Conservation (phyloP, 2,888 invertebrate genomes). For the Cinara cedri region DNA sequence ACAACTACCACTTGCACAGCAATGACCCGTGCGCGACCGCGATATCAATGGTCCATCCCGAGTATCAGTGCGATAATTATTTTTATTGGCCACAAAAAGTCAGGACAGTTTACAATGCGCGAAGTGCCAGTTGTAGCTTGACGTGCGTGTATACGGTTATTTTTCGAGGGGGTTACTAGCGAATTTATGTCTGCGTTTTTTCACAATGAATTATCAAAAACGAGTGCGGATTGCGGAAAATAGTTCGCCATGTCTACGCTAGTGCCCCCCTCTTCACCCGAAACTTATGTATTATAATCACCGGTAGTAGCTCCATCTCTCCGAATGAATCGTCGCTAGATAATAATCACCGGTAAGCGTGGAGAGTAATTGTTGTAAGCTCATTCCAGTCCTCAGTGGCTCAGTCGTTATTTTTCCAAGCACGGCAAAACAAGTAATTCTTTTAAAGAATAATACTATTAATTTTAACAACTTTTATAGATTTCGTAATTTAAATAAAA, state of each 20-base stretch:
- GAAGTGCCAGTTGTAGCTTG: slow-evolving; percentile 18
- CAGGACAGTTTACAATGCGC: neutral
- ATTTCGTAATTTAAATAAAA: too few relatives aligned
- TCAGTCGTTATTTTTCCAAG: too few relatives aligned
- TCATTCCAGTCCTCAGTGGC: too few relatives aligned
- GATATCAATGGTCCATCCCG: slow-evolving; percentile 50
- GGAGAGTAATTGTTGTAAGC: too few relatives aligned
- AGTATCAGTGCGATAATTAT: slow-evolving; percentile 23
- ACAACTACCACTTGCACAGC: slow-evolving; percentile 21
- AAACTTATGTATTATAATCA: slow-evolving; percentile 11
- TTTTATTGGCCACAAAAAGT: neutral
- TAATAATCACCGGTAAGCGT: slow-evolving; percentile 5
- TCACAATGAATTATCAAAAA: slow-evolving; percentile 47
- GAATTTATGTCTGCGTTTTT: slow-evolving; percentile 30
- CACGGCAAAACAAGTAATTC: too few relatives aligned
- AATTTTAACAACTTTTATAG: too few relatives aligned
- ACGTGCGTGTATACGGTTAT: slow-evolving; percentile 13
- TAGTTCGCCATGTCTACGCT: slow-evolving; percentile 58
- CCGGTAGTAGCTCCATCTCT: slow-evolving; percentile 21
- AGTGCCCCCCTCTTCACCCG: slow-evolving; percentile 50
- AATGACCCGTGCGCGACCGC: slow-evolving; percentile 51
- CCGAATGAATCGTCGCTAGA: too few relatives aligned
- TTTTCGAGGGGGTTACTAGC: slow-evolving; percentile 35
- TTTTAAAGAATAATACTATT: too few relatives aligned
- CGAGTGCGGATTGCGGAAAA: slow-evolving; percentile 55